Percentiles rank a stretch among this genome's conserved stretches.
phyloP scores from a whole-genome alignment of 2,797 vertebrate genomes.

The Enteromius afrohamiltoni region DNA sequence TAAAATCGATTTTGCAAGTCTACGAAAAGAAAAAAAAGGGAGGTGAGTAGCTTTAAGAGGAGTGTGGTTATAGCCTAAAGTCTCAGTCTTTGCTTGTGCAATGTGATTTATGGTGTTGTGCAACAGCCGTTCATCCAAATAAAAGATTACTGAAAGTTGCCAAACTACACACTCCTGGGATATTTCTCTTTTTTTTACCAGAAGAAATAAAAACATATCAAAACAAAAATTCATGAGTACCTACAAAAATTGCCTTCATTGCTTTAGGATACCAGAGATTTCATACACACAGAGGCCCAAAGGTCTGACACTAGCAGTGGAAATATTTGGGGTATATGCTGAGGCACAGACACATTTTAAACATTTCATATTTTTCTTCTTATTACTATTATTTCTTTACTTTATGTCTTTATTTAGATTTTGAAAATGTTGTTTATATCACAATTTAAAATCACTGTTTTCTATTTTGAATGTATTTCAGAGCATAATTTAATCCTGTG shows the following conservation, averaged over 20 bases:
- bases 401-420: too few relatives aligned
- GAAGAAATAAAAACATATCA: constrained; percentile 35
- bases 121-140: constrained; percentile 50
- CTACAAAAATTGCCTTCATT: not conserved
- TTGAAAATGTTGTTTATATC: not conserved
- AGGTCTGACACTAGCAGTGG: not conserved
- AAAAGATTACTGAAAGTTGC: constrained; percentile 54
- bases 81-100: constrained; percentile 44
- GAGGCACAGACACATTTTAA: not conserved
- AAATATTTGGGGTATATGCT: not conserved
- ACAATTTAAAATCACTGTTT: not conserved
- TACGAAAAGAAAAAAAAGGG: constrained; percentile 23
- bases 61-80: constrained; percentile 50
- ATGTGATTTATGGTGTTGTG: constrained; percentile 52
- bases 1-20: constrained; percentile 82
- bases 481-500: not conserved
- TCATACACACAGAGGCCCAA: not conserved
- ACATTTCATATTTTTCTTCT: too few relatives aligned
- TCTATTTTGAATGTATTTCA: not conserved
- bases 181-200: not conserved
- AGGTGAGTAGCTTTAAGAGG: constrained; percentile 55
- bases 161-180: constrained; percentile 50
- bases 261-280: constrained; percentile 1
- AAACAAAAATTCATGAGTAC: constrained; percentile 36
- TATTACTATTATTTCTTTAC: not conserved